Base-by-base conservation (phyloP, 2,113 vertebrate genomes). In the Agelaius tricolor region DNA sequence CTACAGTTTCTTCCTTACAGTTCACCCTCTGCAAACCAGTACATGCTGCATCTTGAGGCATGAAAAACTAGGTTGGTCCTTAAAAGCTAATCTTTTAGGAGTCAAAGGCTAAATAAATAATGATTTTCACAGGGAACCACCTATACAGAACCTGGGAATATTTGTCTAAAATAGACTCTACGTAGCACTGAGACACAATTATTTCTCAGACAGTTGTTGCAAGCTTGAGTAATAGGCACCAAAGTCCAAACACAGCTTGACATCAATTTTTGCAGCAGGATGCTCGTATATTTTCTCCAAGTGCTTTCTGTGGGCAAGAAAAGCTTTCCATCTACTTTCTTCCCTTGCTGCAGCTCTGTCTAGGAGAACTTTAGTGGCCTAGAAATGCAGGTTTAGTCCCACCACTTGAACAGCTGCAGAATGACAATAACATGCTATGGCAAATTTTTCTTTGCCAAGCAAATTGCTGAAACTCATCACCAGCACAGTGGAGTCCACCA, bases 341-440 rank as follows among this genome's bases (percentile, higher is more conserved):
- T 63, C 18, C 72, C 31, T 57, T 76, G 41, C 26, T 68, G 49
- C 28, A 80, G 21, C 58, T 72, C 90, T 85, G 39, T 61, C 54
- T 30, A 61, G 49, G 24, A 69, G 41, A 86, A 83, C 10, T 8
- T 44, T 14, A 43, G 58, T 41, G 83, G 84, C 18, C 21, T 35
- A 57, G 74, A 47, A 80, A 68, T 26, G 37, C 16, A 17, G 14
- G 31, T 83, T 83, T 63, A 57, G 24, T 85, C 49, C 27, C 23
- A 72, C 39, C 39, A 57, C 31, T 72, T 35, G 18, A 85, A 69
- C 0, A 0, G 14, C 2, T 80, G 22, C 13, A 39, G n/a, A 69
- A 73, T 39, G 14, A 47, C 61, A 73, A 26, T 26, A 73, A 61
- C 1, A 0, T 4, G 1, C n/a, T 51, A 69, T 1, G 0, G 58